Conservation (phyloP, 2,888 invertebrate species). For the Hybos culiciformis region DNA sequence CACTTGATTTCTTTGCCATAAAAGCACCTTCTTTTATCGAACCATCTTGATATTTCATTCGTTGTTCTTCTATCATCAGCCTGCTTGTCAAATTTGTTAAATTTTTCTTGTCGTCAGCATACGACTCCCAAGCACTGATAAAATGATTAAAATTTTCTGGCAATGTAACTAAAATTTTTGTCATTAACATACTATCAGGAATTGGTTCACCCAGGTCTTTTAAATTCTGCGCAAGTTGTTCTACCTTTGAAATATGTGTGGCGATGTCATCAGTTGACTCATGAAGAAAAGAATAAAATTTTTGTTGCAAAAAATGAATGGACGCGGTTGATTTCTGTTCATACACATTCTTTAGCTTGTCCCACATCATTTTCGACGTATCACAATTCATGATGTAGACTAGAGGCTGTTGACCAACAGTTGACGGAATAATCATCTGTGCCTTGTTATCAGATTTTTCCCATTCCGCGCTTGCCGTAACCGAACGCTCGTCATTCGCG, state of each 20-base stretch:
- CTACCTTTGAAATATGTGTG: slow-evolving; percentile 3
- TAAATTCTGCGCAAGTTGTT: not conserved
- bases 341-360: slow-evolving; percentile 6
- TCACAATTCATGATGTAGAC: slow-evolving; percentile 9
- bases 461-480: not conserved
- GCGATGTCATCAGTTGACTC: not conserved
- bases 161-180: slow-evolving; percentile 15
- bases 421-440: slow-evolving; percentile 11
- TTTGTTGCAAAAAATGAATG: slow-evolving; percentile 4
- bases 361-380: slow-evolving; percentile 6
- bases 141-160: slow-evolving; percentile 22
- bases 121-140: slow-evolving; percentile 20
- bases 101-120: slow-evolving; percentile 4
- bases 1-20: not conserved
- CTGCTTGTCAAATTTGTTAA: not conserved
- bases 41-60: not conserved
- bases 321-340: not conserved
- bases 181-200: slow-evolving; percentile 9
- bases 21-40: not conserved
- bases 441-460: slow-evolving; percentile 8
- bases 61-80: not conserved
- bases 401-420: slow-evolving; percentile 7
- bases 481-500: not conserved
- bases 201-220: slow-evolving; percentile 8
- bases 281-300: slow-evolving; percentile 1